Evolutionary conservation across 2,113 vertebrate genomes (phyloP).

Genomic region (Protomyctophum bolini): DNA sequence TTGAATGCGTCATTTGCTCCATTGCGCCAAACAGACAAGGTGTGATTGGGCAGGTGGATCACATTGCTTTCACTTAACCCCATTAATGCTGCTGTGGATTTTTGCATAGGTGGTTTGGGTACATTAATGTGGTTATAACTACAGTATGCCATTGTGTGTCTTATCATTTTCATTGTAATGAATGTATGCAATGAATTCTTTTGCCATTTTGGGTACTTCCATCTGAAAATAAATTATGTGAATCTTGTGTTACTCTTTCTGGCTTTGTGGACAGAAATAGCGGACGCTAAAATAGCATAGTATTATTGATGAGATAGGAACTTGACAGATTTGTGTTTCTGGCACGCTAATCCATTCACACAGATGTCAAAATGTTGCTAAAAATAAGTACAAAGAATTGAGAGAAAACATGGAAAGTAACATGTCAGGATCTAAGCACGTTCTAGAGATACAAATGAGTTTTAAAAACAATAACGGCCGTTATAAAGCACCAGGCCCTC

Average conservation of each 20-base stretch:
- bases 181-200: slow-evolving; percentile 15
- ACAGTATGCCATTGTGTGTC: slow-evolving; percentile 12
- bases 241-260: not conserved
- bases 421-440: not conserved
- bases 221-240: slow-evolving; percentile 43
- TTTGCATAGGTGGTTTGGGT: slow-evolving; percentile 22
- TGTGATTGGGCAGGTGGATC: slow-evolving; percentile 31
- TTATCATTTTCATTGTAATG: slow-evolving; percentile 33
- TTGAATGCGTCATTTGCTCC: slow-evolving; percentile 35
- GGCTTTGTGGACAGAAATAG: not conserved
- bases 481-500: not conserved
- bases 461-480: not conserved
- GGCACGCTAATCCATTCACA: not conserved
- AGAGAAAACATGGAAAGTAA: not conserved
- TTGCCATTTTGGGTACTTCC: slow-evolving; percentile 1
- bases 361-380: not conserved
- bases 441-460: not conserved
- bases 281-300: not conserved
- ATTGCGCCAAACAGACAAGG: slow-evolving; percentile 48
- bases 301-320: not conserved
- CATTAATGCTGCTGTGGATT: slow-evolving; percentile 36
- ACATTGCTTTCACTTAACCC: slow-evolving; percentile 30
- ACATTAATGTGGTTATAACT: slow-evolving; percentile 18
- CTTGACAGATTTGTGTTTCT: not conserved
- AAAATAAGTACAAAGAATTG: not conserved